Percentiles rank a stretch among this genome's conserved stretches.
phyloP scores from a whole-genome alignment of 2,113 vertebrate species.

The Suricata suricatta region DNA sequence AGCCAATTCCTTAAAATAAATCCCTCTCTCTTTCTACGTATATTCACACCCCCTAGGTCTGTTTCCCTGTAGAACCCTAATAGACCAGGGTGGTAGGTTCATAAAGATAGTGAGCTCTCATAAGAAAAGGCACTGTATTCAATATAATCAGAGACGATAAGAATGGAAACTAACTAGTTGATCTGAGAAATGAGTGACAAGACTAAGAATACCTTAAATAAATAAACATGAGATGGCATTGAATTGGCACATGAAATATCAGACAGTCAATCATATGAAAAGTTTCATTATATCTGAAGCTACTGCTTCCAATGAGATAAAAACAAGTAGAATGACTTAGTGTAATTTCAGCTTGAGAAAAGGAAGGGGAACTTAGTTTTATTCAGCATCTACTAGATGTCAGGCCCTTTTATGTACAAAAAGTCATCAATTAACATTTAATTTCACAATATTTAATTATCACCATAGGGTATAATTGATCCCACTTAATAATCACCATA shows the following conservation, averaged over 20 bases:
- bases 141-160: slow-evolving; percentile 37
- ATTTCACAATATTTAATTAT: not conserved
- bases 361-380: not conserved
- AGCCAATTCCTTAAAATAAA: not conserved
- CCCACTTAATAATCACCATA: not conserved
- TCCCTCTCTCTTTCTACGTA: not conserved
- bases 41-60: not conserved
- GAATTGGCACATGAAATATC: slow-evolving; percentile 57
- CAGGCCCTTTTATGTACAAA: not conserved
- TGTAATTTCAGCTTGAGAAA: not conserved
- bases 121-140: slow-evolving; percentile 23
- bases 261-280: slow-evolving; percentile 66
- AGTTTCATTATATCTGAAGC: slow-evolving; percentile 47
- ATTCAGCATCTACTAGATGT: not conserved
- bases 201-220: slow-evolving; percentile 71
- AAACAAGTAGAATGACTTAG: not conserved
- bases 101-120: not conserved
- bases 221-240: slow-evolving; percentile 70
- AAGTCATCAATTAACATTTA: not conserved
- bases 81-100: not conserved
- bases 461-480: not conserved
- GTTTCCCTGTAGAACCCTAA: not conserved
- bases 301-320: not conserved
- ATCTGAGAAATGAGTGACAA: slow-evolving; percentile 62
- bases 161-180: slow-evolving; percentile 60